These are phyloP conservation scores for Acromyrmex echinatior DNA, from an alignment of 1,140 invertebrate species.

Conservation along the genomic window DNA sequence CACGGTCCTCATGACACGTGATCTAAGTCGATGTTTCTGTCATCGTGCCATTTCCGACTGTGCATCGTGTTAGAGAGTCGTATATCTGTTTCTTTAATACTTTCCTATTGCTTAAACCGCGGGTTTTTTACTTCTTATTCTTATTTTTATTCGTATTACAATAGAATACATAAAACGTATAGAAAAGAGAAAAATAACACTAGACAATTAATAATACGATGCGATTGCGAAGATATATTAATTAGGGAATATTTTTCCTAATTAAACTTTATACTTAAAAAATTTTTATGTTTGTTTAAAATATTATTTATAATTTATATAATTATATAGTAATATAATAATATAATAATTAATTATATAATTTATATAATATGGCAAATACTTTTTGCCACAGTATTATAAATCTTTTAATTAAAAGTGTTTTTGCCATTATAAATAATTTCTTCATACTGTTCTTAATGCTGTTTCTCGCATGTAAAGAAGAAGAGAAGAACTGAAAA, in stretches of 20 bases:
- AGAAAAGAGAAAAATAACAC: not conserved
- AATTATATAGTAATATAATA: too few relatives aligned
- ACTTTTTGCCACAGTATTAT: not conserved
- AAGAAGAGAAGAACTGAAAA: conserved; percentile 53
- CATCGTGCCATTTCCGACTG: not conserved
- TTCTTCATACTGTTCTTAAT: not conserved
- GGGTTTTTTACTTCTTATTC: not conserved
- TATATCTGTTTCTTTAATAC: not conserved
- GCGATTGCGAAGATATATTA: not conserved
- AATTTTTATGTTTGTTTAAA: not conserved
- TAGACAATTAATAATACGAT: not conserved
- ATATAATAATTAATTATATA: too few relatives aligned
- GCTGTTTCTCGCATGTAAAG: not conserved
- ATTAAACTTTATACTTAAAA: not conserved
- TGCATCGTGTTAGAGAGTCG: not conserved
- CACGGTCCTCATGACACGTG: conserved; percentile 14
- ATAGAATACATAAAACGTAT: not conserved
- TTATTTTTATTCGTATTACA: not conserved
- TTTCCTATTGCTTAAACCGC: not conserved
- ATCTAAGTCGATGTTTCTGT: not conserved
- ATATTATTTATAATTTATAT: too few relatives aligned
- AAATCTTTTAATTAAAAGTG: not conserved
- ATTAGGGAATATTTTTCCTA: not conserved
- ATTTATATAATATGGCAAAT: too few relatives aligned
- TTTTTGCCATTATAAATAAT: not conserved